A percentile compares a stretch with the other conserved stretches of the same genome.
Conservation (phyloP, 2,113 vertebrate species). For the Pardalotus punctatus region DNA sequence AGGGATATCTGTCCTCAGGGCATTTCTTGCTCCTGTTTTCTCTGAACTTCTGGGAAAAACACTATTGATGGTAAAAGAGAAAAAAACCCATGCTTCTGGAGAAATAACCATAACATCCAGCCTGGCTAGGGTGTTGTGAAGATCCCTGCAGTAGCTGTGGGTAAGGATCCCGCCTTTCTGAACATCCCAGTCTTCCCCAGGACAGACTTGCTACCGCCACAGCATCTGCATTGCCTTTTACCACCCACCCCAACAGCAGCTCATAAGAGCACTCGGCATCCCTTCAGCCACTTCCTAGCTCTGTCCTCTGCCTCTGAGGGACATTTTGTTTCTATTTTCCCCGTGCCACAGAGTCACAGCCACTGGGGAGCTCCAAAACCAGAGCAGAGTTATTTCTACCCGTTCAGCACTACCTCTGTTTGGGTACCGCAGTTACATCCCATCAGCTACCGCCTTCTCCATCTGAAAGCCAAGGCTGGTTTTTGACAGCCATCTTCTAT, state of each 20-base stretch:
- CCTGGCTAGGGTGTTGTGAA: not conserved
- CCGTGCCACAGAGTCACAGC: not conserved
- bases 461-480: not conserved
- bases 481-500: slow-evolving; percentile 1
- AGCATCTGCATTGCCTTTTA: not conserved
- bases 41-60: not conserved
- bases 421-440: not conserved
- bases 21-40: not conserved
- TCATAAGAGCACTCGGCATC: fast-evolving
- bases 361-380: not conserved
- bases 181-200: not conserved
- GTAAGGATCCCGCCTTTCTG: not conserved
- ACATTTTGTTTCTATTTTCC: not conserved
- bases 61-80: not conserved
- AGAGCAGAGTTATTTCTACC: not conserved
- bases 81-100: not conserved
- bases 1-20: not conserved
- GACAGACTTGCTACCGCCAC: not conserved
- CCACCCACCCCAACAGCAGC: not conserved
- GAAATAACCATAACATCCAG: not conserved
- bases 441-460: not conserved
- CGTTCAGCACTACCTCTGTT: not conserved
- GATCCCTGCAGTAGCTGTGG: not conserved
- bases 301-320: not conserved
- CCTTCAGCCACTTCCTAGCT: not conserved